Evolutionary conservation across 2,113 vertebrate species (phyloP), one percentile per base, ranked within the genome.

Genomic region (Emydura subglobosa): DNA sequence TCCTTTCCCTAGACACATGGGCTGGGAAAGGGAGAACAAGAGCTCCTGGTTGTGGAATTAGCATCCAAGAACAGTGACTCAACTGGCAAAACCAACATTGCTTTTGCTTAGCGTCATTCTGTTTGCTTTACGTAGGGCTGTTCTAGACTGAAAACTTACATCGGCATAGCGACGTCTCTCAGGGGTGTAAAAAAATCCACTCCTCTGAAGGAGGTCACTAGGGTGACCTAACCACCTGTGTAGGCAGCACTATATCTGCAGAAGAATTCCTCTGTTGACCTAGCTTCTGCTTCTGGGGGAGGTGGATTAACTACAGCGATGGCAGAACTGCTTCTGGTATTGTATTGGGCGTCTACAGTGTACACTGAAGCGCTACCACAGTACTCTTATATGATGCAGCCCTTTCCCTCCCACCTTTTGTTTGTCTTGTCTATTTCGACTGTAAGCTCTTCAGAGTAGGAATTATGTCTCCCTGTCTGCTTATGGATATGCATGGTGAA

Each of bases 1-100:
- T 47, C 21, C 49, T 27, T 51, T 4, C 39, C 27, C 25, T 72
- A 72, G 2, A 0, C 0, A 21, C 53, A 54, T 1, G 47, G 81
- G 24, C 47, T 24, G 8, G 27, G 2, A 2, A 82, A 7, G 59
- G 7, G 5, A 3, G 82, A 51, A 22, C 14, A 54, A 81, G 44
- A 81, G 53, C 9, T 81, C 81, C 82, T 93, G 17, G 7, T 57
- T 79, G 82, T 5, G 6, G 4, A 85, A 10, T 51, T 68, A 76
- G 19, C 8, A 39, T 5, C 50, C 39, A 76, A 29, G 61, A 89
- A 34, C 34, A 83, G n/a, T 81, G 13, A 39, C 50, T 0, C 0
- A 4, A 53, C 10, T 50, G 39, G 27, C 1, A 88, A 92, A 86
- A 82, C 0, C 1, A 88, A 6, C 0, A 12, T 91, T 65, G n/a